Conservation (phyloP, 37 sponge, comb jelly and placozoan species). For the Tethya wilhelma region DNA sequence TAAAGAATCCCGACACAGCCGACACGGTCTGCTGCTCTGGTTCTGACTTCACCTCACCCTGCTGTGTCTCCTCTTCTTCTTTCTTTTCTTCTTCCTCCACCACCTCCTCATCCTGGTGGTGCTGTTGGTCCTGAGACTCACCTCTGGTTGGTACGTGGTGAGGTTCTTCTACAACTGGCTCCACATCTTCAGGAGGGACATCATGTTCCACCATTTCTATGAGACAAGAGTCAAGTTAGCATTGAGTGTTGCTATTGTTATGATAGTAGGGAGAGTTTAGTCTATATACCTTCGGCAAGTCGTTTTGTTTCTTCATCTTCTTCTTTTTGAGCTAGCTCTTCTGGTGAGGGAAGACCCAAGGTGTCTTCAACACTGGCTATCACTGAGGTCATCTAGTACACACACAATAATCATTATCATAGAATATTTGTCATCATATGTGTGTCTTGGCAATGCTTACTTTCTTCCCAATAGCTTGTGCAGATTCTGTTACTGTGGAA, state of each 20-base stretch:
- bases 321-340: conserved; percentile 13
- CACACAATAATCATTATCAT: no score
- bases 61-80: not conserved
- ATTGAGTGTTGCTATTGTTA: not conserved
- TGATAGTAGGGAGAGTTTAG: not conserved
- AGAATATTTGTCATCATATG: no score
- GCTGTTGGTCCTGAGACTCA: not conserved
- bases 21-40: not conserved
- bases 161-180: conserved; percentile 18
- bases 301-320: conserved; percentile 6
- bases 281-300: conserved; percentile 25
- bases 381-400: conserved; percentile 42
- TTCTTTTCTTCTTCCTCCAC: not conserved
- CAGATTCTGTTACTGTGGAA: conserved; percentile 68
- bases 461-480: conserved; percentile 50
- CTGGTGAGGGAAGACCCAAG: conserved; percentile 63
- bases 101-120: not conserved
- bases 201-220: conserved; percentile 39
- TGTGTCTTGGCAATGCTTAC: no score
- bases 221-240: no score
- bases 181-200: conserved; percentile 16
- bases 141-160: not conserved
- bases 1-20: conserved; percentile 44
- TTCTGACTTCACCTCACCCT: not conserved
- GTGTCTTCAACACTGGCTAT: conserved; percentile 77